phyloP scores from a whole-genome alignment of 1,140 invertebrate species.

The Eumaeus atala region DNA sequence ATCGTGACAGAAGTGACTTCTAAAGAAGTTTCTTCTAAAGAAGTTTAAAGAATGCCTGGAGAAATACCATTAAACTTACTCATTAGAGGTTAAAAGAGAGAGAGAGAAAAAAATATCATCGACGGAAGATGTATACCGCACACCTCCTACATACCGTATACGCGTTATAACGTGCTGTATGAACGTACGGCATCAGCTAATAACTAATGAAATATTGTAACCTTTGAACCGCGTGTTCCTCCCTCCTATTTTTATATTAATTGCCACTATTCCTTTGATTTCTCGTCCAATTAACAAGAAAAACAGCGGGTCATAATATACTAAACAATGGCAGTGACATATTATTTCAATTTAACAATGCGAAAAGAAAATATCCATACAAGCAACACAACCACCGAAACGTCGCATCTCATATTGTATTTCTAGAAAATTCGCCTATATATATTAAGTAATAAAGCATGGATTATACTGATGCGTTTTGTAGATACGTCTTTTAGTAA shows the following conservation, averaged over 20 bases:
- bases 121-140: too few relatives aligned
- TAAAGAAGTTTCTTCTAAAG: too few relatives aligned
- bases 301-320: slow-evolving; percentile 51
- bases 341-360: slow-evolving; percentile 44
- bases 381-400: not conserved
- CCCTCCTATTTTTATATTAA: not conserved
- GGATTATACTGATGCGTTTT: not conserved
- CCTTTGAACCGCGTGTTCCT: too few relatives aligned
- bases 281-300: slow-evolving; percentile 57
- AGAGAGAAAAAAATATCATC: too few relatives aligned
- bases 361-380: slow-evolving; percentile 25
- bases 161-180: too few relatives aligned
- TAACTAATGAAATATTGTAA: too few relatives aligned
- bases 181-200: too few relatives aligned
- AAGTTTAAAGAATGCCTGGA: too few relatives aligned
- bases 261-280: slow-evolving; percentile 41
- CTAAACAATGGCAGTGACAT: slow-evolving; percentile 44
- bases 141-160: too few relatives aligned
- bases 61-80: too few relatives aligned
- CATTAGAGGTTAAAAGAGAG: too few relatives aligned
- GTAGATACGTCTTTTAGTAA: not conserved
- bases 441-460: not conserved
- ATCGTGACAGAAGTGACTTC: too few relatives aligned
- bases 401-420: not conserved
- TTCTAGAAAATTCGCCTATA: not conserved